Base-by-base conservation (phyloP, 2,113 vertebrate species). In the Micronycteris hirsuta region DNA sequence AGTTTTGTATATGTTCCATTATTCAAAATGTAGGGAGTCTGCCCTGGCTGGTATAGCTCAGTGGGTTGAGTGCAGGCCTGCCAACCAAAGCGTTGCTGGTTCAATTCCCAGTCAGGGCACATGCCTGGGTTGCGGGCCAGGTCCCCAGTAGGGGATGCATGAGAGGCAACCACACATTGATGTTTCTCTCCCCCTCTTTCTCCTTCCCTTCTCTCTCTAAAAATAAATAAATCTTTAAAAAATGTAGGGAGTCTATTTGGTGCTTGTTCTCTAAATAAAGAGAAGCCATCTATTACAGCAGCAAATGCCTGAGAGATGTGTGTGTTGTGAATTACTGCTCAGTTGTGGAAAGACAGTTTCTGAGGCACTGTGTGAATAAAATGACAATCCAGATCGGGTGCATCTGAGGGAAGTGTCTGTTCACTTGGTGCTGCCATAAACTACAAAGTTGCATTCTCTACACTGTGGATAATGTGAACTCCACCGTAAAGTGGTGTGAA, bases 201-300 rank as follows among this genome's bases (percentile, higher is more conserved):
- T 58, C 56, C 56, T 58, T 24, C 56, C 56, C 56, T 24, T 58
- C 56, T 58, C 56, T 58, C 56, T 58, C 22, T 58, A 58, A 58
- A 58, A 58, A 58, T 24, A 58, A 58, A 58, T 58, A 58, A 58
- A 24, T 58, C 13, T 54, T 63, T 13, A 31, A 84, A 83, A 87
- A 91, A 73, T 83, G 17, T 56, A 82, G 5, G 63, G 43, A 26
- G 33, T 73, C 58, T 61, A 45, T 74, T 93, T 92, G 52, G 14
- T 88, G 36, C 22, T 86, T 41, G 73, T 94, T 91, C 28, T 95
- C 38, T 86, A 90, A 74, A 56, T 86, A 67, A 74, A 87, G 52
- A 86, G 45, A 86, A 92, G 68, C 63, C 54, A 86, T 90, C 67
- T 83, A 38, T 61, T 89, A 80, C 89, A 94, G 47, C 20, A 91